Evolutionary conservation across 2,797 vertebrate genomes (phyloP), one percentile per base, ranked within the genome.

Genomic region (Spinus olivaceus): DNA sequence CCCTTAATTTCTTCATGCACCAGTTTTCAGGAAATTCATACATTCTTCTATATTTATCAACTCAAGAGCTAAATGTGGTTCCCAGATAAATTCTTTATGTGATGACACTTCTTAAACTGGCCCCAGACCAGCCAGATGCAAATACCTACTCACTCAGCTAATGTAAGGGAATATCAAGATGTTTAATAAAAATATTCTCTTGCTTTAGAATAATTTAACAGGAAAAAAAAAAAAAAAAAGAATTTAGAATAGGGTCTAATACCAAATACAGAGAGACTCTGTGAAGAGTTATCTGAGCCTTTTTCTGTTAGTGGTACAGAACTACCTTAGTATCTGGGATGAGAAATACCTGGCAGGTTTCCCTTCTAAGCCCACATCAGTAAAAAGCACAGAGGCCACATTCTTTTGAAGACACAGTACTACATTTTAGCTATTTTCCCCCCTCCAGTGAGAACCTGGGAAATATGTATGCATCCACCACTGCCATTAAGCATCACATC

Each of bases 41-140:
- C 27, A 20, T 74, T 80, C 28, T 81, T 86, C 50, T 78, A 17
- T 64, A 51, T 79, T 77, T 92, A 85, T 84, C 64, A 24, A 77
- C 49, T 82, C 12, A 23, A 89, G 60, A 89, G 37, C 79, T 85
- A 94, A 92, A 92, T 67, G 37, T 82, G 39, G 53, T 51, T 93
- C 42, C 72, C 89, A 89, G 81, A 83, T 67, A 85, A 88, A 81
- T 80, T 77, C 71, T 93, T 93, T 71, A 86, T 32, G 35, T 19
- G 49, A 74, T 71, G 25, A 80, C 25, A 71, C 46, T 88, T 73
- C 49, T 88, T 66, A 73, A 92, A 60, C 37, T 30, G 35, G 44
- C 33, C 37, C 41, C 23, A 81, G 57, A 88, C 10, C 51, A 81
- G 65, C 35, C 67, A 80, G 46, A 87, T 65, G 39, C 71, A 92